Evolutionary conservation across 1,140 invertebrate species (phyloP), one percentile per base, ranked within the genome.

Genomic region (Solenopsis invicta): DNA sequence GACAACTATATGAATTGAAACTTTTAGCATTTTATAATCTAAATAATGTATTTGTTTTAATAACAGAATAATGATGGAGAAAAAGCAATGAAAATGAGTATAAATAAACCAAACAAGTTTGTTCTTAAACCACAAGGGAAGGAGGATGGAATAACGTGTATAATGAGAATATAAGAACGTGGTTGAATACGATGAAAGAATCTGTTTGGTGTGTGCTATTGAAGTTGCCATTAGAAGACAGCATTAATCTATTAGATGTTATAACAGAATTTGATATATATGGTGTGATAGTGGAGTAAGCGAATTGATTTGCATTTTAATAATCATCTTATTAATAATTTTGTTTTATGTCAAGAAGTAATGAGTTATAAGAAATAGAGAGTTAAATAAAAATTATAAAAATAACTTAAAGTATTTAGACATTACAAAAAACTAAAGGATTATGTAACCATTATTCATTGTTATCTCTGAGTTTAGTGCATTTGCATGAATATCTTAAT

Each of bases 111-210:
- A 1, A 96, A 97, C 62, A 97, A 97, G 56, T 99, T 96, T 96
- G 99, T 99, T 16, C 94, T 99, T 74, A 99, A 99, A 95, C 99
- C 99, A 1, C 99, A 99, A 94, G 99, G 69, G 99, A 99, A 96
- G 99, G 99, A 10, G 99, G 99, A 91, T 99, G 99, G 71, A 98
- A 99, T 95, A 99, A 99, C 94, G 94, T 99, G 69, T 99, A 99
- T 95, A 98, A 97, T 1, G 95, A 97, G 1, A 97, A 99, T 59
- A 97, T 99, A 72, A 96, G 95, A 66, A 95, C 96, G 34, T 96
- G 96, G 10, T 95, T 99, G 29, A 90, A 96, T 85, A 94, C 95
- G 41, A 97, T 98, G 92, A 96, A 96, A 87, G 93, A 97, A 90
- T 99, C 91, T 99, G 98, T 94, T 96, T 99, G 85, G 95, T 99